Conservation (phyloP, 2,113 vertebrate genomes). For the Carettochelys insculpta region DNA sequence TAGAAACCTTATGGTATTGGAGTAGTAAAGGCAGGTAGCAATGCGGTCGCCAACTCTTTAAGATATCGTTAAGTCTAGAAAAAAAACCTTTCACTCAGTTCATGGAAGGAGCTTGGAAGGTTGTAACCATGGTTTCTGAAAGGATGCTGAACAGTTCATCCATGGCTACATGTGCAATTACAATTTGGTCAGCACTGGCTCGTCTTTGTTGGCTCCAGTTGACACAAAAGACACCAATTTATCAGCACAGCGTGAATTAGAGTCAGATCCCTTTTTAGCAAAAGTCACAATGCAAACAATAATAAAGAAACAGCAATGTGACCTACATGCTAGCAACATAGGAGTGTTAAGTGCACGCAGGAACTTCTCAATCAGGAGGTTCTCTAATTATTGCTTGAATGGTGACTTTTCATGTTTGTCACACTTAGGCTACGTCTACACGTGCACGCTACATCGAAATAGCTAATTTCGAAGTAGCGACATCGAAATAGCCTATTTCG, state of each 20-base stretch:
- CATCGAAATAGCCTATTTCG: no score
- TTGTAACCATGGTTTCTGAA: constrained; percentile 5
- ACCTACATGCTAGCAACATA: not conserved
- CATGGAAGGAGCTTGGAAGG: not conserved
- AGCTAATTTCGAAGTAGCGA: no score
- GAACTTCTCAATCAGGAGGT: not conserved
- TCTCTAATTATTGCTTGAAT: not conserved
- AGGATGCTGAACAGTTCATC: not conserved
- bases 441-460: no score
- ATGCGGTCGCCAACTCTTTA: not conserved
- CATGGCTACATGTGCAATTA: not conserved
- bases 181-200: not conserved
- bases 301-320: not conserved
- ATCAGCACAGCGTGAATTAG: not conserved
- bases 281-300: not conserved
- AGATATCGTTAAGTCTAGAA: not conserved
- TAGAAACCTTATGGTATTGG: not conserved
- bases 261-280: not conserved
- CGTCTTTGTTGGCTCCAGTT: not conserved
- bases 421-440: no score
- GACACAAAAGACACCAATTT: not conserved
- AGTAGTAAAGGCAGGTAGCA: not conserved
- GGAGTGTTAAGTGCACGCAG: not conserved
- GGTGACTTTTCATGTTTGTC: not conserved
- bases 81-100: not conserved